Conservation (phyloP, 92 coral and sea anemone genomes). For the Meandrina meandrites region DNA sequence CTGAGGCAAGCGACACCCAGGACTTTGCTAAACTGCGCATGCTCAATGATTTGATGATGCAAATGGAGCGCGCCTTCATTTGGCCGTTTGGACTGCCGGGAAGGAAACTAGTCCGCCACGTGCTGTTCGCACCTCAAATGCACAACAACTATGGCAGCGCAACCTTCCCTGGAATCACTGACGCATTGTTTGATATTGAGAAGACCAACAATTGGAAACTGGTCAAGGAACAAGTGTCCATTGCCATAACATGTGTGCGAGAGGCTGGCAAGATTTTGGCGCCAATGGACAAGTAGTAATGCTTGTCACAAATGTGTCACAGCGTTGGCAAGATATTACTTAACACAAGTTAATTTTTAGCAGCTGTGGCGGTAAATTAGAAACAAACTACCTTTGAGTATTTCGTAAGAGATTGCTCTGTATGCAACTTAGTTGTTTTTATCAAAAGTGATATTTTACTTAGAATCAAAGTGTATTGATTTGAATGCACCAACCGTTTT, state of each 20-base stretch:
- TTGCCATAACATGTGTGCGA: slow-evolving; percentile 67
- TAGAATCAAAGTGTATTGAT: too few relatives aligned
- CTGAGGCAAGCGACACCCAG: neutral
- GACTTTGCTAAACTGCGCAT: slow-evolving; percentile 75
- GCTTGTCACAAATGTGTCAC: neutral
- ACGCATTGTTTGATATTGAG: slow-evolving; percentile 58
- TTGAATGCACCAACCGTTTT: too few relatives aligned
- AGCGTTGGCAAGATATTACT: neutral
- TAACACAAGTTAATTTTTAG: neutral
- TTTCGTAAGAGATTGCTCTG: too few relatives aligned
- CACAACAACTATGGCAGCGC: slow-evolving; percentile 71
- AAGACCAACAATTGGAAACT: slow-evolving; percentile 75
- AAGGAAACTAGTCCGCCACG: slow-evolving; percentile 72
- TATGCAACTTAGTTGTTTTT: too few relatives aligned
- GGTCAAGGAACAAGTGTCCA: slow-evolving; percentile 75
- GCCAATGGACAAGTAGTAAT: slow-evolving; percentile 14
- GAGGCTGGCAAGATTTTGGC: slow-evolving; percentile 67
- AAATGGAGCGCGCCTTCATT: slow-evolving; percentile 76
- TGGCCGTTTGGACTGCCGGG: slow-evolving; percentile 87
- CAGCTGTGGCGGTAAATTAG: neutral
- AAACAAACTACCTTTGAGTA: neutral
- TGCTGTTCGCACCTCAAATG: slow-evolving; percentile 77
- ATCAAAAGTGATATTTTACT: too few relatives aligned
- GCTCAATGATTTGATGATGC: slow-evolving; percentile 81
- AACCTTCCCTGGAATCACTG: slow-evolving; percentile 78